Percentiles rank a stretch among this genome's conserved stretches.
phyloP scores from a whole-genome alignment of 2,797 vertebrate species.

The Phrynocephalus guinanensis region DNA sequence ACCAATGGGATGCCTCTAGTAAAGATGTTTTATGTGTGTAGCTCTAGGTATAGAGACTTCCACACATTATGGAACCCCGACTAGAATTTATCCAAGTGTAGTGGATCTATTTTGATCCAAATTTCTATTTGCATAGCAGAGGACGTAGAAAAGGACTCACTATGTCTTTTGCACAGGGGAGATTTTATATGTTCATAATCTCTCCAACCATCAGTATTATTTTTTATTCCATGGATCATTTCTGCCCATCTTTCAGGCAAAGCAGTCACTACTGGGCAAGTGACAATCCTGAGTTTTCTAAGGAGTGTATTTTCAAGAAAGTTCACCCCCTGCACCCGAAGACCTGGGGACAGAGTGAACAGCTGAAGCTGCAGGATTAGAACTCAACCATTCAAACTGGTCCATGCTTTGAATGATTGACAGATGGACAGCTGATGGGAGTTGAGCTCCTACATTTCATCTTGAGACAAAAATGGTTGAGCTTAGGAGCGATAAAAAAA shows the following conservation, averaged over 20 bases:
- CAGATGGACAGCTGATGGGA: not conserved
- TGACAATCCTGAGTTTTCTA: not conserved
- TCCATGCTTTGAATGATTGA: not conserved
- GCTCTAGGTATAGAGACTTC: not conserved
- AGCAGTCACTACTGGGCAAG: not conserved
- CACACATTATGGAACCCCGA: not conserved
- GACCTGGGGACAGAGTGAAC: not conserved
- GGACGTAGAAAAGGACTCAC: not conserved
- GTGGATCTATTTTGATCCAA: not conserved
- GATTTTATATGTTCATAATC: no score
- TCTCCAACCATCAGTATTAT: not conserved
- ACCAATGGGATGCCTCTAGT: not conserved
- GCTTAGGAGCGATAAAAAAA: no score
- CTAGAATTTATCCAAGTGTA: not conserved
- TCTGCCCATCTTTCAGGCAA: not conserved
- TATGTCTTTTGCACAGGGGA: not conserved
- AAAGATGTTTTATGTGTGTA: not conserved
- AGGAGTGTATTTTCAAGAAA: not conserved
- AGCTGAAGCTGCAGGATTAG: not conserved
- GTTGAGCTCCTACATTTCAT: not conserved
- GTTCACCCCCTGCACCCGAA: not conserved
- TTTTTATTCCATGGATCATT: not conserved
- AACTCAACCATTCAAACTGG: not conserved
- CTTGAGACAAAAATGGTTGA: not conserved
- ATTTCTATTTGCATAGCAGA: not conserved